Conservation (phyloP, 2,888 invertebrate genomes). For the Lasioglossum pauxillum region DNA sequence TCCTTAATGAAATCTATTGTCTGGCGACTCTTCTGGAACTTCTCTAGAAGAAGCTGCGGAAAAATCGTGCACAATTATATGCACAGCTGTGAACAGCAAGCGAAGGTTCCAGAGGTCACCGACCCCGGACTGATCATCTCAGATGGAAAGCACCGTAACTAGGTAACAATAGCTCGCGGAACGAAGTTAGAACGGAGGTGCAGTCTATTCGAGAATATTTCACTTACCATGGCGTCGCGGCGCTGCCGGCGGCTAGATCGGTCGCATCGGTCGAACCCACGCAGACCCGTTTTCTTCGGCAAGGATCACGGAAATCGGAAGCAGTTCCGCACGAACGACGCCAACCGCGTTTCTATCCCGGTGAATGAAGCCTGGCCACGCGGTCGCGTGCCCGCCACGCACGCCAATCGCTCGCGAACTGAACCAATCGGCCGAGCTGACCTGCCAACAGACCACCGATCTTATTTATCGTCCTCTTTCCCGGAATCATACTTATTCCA, state of each 20-base stretch:
- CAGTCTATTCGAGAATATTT: slow-evolving; percentile 30
- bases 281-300: slow-evolving; percentile 34
- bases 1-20: neutral
- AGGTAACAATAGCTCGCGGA: slow-evolving; percentile 35
- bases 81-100: neutral
- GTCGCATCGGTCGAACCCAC: slow-evolving; percentile 25
- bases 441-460: slow-evolving; percentile 23
- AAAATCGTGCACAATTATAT: neutral
- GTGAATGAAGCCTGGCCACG: slow-evolving; percentile 22
- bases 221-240: slow-evolving; percentile 35
- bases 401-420: slow-evolving; percentile 46
- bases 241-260: slow-evolving; percentile 10
- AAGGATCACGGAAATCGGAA: slow-evolving; percentile 57
- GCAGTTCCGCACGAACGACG: slow-evolving; percentile 58
- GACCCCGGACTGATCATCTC: neutral
- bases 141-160: slow-evolving; percentile 22
- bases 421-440: slow-evolving; percentile 4
- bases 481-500: neutral
- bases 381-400: slow-evolving; percentile 39
- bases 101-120: neutral
- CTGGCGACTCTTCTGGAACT: rapidly evolving
- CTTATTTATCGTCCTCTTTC: slow-evolving; percentile 5
- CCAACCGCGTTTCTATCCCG: slow-evolving; percentile 36
- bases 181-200: slow-evolving; percentile 18
- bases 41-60: neutral